A percentile compares a stretch with the other conserved stretches of the same genome.
Conservation (phyloP, 92 coral and sea anemone genomes). For the Phenganax stokvisi region DNA sequence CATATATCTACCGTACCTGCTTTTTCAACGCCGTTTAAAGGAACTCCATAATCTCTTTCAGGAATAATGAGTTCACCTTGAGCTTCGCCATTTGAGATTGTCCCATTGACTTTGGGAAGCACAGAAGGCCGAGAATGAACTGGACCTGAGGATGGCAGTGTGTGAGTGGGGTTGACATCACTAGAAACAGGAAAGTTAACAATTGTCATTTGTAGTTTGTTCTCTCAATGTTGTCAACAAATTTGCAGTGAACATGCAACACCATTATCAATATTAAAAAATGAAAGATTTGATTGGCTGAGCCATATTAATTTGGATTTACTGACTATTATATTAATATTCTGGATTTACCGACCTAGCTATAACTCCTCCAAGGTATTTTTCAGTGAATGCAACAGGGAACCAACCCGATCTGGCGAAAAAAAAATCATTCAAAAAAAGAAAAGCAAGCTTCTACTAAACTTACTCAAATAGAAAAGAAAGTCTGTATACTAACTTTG, state of each 20-base stretch:
- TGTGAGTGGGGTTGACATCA: constrained; percentile 23
- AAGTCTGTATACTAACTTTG: constrained; percentile 51
- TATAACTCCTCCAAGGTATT: constrained; percentile 56
- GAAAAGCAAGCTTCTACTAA: background rate
- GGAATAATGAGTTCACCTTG: constrained; percentile 18
- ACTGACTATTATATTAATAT: background rate
- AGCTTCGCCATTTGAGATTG: background rate
- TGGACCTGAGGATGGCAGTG: constrained; percentile 28
- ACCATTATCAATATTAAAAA: no score
- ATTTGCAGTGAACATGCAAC: no score
- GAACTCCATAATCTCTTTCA: constrained; percentile 32
- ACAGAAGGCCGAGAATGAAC: constrained; percentile 26
- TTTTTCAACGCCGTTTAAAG: background rate
- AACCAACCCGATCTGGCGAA: constrained; percentile 73
- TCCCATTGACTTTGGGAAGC: constrained; percentile 21
- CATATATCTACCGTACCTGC: background rate
- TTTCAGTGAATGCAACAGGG: constrained; percentile 73
- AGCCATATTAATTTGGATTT: background rate
- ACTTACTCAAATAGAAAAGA: background rate
- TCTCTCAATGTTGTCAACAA: no score
- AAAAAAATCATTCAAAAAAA: background rate
- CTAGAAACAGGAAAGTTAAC: background rate
- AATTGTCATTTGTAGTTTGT: no score
- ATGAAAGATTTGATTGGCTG: background rate
- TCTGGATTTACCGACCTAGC: constrained; percentile 48